Evolutionary conservation across 2,888 invertebrate genomes (phyloP).

Genomic region (Epinotia nisella): DNA sequence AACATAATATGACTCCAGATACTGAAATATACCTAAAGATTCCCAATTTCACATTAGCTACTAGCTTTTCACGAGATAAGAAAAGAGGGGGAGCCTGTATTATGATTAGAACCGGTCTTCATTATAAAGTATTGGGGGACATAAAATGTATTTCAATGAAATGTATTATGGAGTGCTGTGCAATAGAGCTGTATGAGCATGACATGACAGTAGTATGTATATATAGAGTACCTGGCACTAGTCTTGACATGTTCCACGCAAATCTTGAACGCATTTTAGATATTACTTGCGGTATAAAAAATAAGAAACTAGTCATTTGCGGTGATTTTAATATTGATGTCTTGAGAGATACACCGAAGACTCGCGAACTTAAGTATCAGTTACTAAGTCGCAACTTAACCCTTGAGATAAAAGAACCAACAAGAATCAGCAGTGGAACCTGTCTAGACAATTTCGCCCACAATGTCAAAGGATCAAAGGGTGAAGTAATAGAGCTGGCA

Average conservation of each 20-base stretch:
- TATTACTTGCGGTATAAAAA: no score
- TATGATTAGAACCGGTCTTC: conserved; percentile 1
- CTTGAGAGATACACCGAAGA: no score
- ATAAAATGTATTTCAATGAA: conserved; percentile 2
- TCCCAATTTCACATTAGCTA: conserved; percentile 6
- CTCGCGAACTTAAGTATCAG: no score
- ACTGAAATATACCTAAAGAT: not conserved
- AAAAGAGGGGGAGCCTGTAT: conserved; percentile 19
- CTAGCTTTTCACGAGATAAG: conserved; percentile 9
- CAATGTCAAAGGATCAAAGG: no score
- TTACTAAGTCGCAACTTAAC: no score
- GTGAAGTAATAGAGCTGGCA: no score
- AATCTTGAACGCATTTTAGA: no score
- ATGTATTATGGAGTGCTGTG: conserved; percentile 16
- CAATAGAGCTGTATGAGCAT: conserved; percentile 2
- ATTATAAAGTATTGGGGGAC: conserved; percentile 2
- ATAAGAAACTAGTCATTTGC: no score
- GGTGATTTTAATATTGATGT: no score
- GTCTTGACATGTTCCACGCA: conserved; percentile 4
- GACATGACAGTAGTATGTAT: conserved; percentile 11
- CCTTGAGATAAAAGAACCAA: no score
- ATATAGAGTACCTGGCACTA: conserved; percentile 13
- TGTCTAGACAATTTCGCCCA: no score
- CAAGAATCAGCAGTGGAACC: no score
- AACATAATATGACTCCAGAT: conserved; percentile 1